Evolutionary conservation across 1,140 invertebrate species (phyloP).

Genomic region (Halictus rubicundus): DNA sequence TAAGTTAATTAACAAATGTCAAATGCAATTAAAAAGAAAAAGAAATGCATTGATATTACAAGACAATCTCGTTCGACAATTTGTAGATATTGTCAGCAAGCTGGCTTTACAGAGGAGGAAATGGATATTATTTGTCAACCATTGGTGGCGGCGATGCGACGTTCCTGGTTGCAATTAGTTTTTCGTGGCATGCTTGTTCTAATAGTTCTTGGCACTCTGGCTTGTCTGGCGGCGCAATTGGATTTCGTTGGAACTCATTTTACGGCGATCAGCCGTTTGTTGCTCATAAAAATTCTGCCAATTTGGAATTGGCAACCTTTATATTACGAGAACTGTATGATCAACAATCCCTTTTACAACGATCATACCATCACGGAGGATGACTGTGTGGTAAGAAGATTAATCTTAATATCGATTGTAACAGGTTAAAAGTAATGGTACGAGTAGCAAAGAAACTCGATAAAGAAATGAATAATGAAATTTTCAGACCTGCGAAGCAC

Average conservation of each 20-base stretch:
- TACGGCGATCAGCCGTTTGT: conserved; percentile 83
- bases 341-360: conserved; percentile 84
- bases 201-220: conserved; percentile 74
- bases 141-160: conserved; percentile 82
- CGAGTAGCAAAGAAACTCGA: no score
- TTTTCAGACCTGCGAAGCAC: conserved; percentile 84
- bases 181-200: conserved; percentile 79
- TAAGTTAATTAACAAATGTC: no score
- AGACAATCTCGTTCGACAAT: conserved; percentile 43
- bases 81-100: conserved; percentile 85
- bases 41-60: no score
- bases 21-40: no score
- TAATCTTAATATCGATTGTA: neutral
- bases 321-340: conserved; percentile 87
- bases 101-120: conserved; percentile 85
- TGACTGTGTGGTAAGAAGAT: conserved; percentile 82
- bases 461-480: neutral
- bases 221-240: conserved; percentile 78
- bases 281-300: conserved; percentile 86
- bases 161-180: conserved; percentile 82
- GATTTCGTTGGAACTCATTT: conserved; percentile 82
- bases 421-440: neutral
- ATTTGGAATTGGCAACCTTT: conserved; percentile 91
- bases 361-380: conserved; percentile 80
- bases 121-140: conserved; percentile 86